These are phyloP conservation scores for Eolophus roseicapilla DNA, from an alignment of 2,113 vertebrate genomes.

Conservation along the genomic window DNA sequence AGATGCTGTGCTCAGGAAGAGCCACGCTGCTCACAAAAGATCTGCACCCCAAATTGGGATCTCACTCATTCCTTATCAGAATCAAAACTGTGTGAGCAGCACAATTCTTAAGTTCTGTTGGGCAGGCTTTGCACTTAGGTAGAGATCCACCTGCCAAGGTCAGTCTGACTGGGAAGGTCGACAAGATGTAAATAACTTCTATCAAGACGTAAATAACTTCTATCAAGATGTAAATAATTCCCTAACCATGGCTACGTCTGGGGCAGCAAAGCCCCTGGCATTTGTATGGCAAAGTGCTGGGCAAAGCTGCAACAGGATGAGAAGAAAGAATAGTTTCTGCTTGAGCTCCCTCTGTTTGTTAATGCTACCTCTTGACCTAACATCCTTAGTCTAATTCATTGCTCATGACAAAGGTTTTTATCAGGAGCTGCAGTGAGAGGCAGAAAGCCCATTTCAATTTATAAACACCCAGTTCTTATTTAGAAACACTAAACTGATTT, in stretches of 20 bases:
- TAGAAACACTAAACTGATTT: background rate
- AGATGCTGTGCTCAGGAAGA: background rate
- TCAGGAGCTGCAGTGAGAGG: background rate
- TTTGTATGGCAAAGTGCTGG: background rate
- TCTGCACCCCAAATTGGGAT: fast-evolving
- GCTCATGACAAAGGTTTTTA: background rate
- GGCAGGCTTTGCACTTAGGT: background rate
- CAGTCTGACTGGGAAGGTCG: background rate
- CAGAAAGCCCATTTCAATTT: background rate
- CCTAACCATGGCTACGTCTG: background rate
- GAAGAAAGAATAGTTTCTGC: background rate
- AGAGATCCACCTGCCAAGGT: background rate
- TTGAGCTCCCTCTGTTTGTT: background rate
- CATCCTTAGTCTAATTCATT: background rate
- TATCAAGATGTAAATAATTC: background rate
- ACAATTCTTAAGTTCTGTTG: background rate
- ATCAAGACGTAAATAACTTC: background rate
- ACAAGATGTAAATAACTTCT: background rate
- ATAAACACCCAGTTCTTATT: background rate
- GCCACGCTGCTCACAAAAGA: background rate
- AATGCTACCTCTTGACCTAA: background rate
- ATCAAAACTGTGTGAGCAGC: background rate
- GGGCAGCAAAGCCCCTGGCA: background rate
- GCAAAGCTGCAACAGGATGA: background rate
- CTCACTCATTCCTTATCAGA: fast-evolving